A percentile compares a stretch with the other conserved stretches of the same genome.
phyloP scores from a whole-genome alignment of 2,888 invertebrate species.

The Ametastegia equiseti region DNA sequence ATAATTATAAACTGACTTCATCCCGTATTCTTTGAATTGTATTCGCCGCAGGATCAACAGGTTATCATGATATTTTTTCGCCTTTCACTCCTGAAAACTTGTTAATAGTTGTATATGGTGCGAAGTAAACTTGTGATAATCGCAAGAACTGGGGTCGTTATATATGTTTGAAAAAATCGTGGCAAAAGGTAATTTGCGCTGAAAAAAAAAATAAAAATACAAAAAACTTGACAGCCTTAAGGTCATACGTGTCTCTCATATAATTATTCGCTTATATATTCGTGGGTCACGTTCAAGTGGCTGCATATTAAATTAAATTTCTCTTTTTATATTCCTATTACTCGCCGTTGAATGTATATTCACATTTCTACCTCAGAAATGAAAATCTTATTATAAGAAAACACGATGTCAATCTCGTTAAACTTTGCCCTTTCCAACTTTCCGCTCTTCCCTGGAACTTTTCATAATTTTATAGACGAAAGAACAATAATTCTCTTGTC shows the following conservation, averaged over 20 bases:
- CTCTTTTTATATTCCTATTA: constrained; percentile 32
- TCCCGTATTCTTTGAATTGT: not conserved
- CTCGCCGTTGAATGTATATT: not conserved
- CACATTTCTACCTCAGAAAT: not conserved
- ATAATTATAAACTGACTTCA: not conserved
- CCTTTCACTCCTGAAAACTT: constrained; percentile 15
- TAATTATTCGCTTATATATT: not conserved
- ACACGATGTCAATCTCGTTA: not conserved
- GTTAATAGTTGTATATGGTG: not conserved
- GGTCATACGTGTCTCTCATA: constrained; percentile 25
- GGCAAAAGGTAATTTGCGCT: not conserved
- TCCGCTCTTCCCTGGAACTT: not conserved
- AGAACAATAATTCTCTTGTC: not conserved
- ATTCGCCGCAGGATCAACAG: constrained; percentile 4
- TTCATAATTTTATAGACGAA: not conserved
- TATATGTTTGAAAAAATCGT: not conserved
- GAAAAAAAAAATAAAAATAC: not conserved
- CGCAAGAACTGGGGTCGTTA: not conserved
- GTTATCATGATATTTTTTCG: constrained; percentile 21
- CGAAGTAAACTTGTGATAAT: not conserved
- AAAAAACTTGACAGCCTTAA: not conserved
- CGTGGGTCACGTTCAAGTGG: constrained; percentile 22
- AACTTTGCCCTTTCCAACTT: not conserved
- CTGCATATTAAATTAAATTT: constrained; percentile 11
- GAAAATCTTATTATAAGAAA: constrained; percentile 9